A percentile compares a stretch with the other conserved stretches of the same genome.
Conservation (phyloP, 2,797 vertebrate genomes). For the Furcifer pardalis region DNA sequence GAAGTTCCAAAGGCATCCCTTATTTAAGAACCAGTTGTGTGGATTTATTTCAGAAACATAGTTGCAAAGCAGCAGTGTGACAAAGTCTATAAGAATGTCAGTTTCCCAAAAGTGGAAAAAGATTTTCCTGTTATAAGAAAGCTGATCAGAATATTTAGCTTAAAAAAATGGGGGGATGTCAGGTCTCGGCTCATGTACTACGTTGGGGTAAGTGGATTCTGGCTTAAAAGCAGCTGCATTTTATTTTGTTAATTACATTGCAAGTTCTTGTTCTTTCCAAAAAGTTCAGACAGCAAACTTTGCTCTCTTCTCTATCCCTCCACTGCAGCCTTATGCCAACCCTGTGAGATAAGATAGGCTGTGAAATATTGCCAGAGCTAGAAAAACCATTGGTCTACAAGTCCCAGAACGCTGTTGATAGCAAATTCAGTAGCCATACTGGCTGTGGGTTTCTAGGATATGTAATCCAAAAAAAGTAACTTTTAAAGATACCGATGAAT, state of each 20-base stretch:
- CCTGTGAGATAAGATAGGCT: background rate
- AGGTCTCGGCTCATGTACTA: background rate
- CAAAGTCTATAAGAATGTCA: slow-evolving; percentile 4
- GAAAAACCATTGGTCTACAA: background rate
- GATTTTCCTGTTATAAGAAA: slow-evolving; percentile 34
- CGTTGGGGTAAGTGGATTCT: background rate
- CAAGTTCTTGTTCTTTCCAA: background rate
- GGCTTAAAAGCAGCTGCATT: background rate
- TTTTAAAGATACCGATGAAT: background rate
- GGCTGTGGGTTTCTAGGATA: background rate
- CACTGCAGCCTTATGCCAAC: background rate
- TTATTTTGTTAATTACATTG: background rate
- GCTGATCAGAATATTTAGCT: background rate
- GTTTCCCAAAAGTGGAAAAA: background rate
- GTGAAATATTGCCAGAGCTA: background rate
- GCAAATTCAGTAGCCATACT: too few species aligned
- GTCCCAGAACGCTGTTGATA: background rate
- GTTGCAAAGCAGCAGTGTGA: background rate
- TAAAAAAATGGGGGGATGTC: background rate
- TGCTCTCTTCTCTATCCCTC: too few species aligned
- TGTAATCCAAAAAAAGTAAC: background rate
- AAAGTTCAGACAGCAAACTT: background rate
- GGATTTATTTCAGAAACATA: slow-evolving; percentile 33
- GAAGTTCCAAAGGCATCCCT: slow-evolving; percentile 30
- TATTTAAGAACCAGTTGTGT: slow-evolving; percentile 21